Conservation (phyloP, 2,797 vertebrate species). For the Alauda arvensis region DNA sequence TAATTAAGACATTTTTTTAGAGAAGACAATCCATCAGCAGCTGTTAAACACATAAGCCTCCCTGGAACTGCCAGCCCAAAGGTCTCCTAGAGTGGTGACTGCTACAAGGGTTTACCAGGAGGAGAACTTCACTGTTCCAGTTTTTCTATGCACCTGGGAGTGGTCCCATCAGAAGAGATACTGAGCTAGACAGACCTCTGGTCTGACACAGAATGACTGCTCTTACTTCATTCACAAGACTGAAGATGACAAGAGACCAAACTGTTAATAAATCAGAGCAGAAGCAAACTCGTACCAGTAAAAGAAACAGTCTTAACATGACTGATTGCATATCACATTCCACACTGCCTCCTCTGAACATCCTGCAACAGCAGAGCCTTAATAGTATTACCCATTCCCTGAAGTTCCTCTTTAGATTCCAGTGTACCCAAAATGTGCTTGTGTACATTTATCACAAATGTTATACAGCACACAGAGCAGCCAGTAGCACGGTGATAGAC, state of each 20-base stretch:
- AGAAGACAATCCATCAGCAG: background rate
- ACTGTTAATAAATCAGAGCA: background rate
- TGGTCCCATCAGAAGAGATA: background rate
- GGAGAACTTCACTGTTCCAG: background rate
- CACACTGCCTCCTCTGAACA: background rate
- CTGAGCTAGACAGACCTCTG: background rate
- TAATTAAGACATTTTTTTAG: background rate
- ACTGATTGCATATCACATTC: background rate
- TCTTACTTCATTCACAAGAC: background rate
- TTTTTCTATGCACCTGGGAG: background rate
- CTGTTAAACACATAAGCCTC: background rate
- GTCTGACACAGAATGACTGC: background rate
- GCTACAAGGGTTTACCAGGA: background rate
- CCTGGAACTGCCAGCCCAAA: background rate
- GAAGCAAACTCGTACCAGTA: background rate
- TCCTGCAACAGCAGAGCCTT: background rate
- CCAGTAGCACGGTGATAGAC: background rate
- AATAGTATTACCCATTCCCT: background rate
- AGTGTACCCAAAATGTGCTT: background rate
- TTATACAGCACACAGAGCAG: background rate
- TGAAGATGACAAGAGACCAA: background rate
- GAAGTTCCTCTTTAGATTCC: background rate
- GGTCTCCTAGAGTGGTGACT: background rate
- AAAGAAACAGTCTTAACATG: constrained; percentile 7
- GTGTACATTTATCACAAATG: background rate